Evolutionary conservation across 2,113 vertebrate genomes (phyloP).

Genomic region (Balaeniceps rex): DNA sequence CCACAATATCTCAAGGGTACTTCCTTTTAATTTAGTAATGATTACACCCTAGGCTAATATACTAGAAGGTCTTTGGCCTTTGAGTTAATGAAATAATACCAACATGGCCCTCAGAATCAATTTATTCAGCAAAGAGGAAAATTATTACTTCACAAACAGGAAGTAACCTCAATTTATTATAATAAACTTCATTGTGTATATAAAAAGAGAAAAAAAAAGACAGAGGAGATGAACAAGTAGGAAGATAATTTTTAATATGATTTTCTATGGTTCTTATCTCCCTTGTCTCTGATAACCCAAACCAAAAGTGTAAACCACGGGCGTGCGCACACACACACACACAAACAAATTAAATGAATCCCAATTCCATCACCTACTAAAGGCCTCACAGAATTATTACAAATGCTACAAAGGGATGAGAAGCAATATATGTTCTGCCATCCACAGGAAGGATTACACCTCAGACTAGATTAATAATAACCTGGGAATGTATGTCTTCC

Average conservation of each 20-base stretch:
- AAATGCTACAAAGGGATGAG: neutral
- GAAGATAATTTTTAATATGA: neutral
- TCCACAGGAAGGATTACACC: neutral
- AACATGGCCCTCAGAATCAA: conserved; percentile 7
- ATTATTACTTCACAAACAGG: conserved; percentile 45
- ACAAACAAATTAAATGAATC: neutral
- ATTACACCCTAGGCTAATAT: conserved; percentile 39
- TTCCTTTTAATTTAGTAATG: conserved; percentile 58
- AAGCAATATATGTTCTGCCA: neutral
- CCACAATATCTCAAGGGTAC: conserved; percentile 46
- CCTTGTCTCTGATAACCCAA: neutral
- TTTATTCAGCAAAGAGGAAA: conserved; percentile 38
- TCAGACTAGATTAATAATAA: neutral
- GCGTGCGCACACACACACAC: neutral
- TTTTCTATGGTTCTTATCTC: conserved; percentile 2
- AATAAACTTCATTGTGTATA: neutral
- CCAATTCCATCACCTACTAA: neutral
- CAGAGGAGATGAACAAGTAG: neutral
- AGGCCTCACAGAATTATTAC: neutral
- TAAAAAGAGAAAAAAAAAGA: neutral
- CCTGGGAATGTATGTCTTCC: neutral
- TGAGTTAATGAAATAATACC: conserved; percentile 41
- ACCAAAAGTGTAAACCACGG: neutral
- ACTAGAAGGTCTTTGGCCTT: conserved; percentile 36
- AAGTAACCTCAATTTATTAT: conserved; percentile 27